Evolutionary conservation across 2,113 vertebrate genomes (phyloP).

Genomic region (Fregetta grallaria): DNA sequence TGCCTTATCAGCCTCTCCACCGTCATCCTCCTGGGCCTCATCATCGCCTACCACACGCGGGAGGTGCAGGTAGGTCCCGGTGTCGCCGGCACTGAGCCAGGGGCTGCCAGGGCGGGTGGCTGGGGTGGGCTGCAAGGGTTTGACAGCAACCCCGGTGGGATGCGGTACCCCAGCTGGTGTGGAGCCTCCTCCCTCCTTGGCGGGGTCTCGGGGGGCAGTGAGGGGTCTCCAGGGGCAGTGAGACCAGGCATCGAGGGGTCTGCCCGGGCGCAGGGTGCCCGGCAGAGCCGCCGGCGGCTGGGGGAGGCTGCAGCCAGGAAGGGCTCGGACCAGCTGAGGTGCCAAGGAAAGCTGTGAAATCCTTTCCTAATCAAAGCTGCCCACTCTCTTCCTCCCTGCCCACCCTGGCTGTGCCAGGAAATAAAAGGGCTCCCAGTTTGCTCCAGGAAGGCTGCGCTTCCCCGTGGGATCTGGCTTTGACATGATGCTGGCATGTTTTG

Average conservation of each 20-base stretch:
- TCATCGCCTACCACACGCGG: slow-evolving; percentile 81
- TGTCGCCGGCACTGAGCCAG: accelerated
- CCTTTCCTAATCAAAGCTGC: slow-evolving; percentile 17
- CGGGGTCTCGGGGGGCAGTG: accelerated
- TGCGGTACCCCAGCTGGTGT: neutral
- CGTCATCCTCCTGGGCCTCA: slow-evolving; percentile 79
- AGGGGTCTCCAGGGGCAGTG: neutral
- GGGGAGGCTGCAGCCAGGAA: neutral
- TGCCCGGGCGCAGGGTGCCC: neutral
- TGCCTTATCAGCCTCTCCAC: slow-evolving; percentile 85
- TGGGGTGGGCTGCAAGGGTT: accelerated
- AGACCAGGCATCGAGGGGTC: neutral
- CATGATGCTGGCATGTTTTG: neutral
- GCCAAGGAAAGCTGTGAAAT: slow-evolving; percentile 27
- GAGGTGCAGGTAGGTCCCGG: slow-evolving; percentile 79
- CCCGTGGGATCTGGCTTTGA: neutral
- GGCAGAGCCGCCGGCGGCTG: neutral
- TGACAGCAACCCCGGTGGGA: neutral
- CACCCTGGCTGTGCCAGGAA: neutral
- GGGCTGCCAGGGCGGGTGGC: neutral
- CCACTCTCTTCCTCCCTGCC: slow-evolving; percentile 30
- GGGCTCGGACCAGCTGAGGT: neutral
- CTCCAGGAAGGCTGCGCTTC: slow-evolving; percentile 12
- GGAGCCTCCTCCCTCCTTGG: neutral
- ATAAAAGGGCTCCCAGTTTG: neutral